Percentiles rank a stretch among this genome's conserved stretches.
These are phyloP conservation scores for Acrocyrtus sp. DNA, from an alignment of 2,888 invertebrate genomes.

Conservation along the genomic window DNA sequence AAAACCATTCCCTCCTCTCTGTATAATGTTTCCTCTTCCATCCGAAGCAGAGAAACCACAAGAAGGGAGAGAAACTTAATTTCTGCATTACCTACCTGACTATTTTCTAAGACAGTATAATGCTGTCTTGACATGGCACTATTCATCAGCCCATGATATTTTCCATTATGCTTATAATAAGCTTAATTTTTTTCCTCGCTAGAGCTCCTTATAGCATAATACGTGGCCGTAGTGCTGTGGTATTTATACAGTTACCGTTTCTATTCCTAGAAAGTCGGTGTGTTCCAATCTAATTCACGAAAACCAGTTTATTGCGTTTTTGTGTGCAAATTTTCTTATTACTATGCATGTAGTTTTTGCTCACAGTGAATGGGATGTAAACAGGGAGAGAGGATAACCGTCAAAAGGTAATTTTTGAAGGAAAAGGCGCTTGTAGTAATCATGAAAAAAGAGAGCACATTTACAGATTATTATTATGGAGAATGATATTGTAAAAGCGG, in stretches of 20 bases:
- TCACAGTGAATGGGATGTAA: no score
- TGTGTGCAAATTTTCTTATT: conserved; percentile 50
- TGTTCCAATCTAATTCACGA: conserved; percentile 19
- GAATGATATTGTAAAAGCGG: conserved; percentile 38
- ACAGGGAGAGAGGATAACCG: conserved; percentile 18
- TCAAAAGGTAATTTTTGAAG: neutral
- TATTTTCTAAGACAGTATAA: conserved; percentile 22
- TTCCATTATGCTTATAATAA: conserved; percentile 21
- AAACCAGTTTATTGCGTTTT: conserved; percentile 51
- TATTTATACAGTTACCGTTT: conserved; percentile 1
- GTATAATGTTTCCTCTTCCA: conserved; percentile 45
- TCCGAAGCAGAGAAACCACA: conserved; percentile 33
- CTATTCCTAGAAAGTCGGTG: conserved; percentile 30
- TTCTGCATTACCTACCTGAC: conserved; percentile 4
- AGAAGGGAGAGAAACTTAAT: neutral
- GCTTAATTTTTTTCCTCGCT: neutral
- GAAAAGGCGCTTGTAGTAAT: conserved; percentile 11
- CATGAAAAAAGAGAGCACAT: conserved; percentile 34
- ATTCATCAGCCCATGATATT: conserved; percentile 5
- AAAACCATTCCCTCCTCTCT: conserved; percentile 3
- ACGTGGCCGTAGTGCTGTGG: no score
- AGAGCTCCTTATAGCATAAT: no score
- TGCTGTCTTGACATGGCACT: conserved; percentile 2
- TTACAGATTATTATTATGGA: conserved; percentile 46
- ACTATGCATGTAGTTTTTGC: conserved; percentile 19